Base-by-base conservation (phyloP, 2,797 vertebrate genomes). In the Scleropages formosus region DNA sequence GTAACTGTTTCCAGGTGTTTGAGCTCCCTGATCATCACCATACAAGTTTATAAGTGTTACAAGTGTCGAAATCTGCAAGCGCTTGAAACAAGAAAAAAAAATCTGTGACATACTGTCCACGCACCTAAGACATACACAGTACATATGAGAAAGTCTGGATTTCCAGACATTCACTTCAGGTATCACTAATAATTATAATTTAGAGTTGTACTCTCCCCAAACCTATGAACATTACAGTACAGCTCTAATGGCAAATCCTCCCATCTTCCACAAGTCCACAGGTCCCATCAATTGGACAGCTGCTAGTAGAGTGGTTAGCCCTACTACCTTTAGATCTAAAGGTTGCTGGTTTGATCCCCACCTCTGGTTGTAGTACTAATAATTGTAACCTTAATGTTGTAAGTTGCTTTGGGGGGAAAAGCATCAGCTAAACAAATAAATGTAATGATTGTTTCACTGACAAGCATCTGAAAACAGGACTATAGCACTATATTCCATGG, bases 51-150 rank as follows among this genome's bases (percentile, higher is more conserved):
- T 69, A 47, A 7, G 20, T 56, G 56, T 24, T 1, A 11, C 2
- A 12, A 56, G 2, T 1, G 11, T 18, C 18, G 6, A 71, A 53
- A 71, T 16, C 13, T 61, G 31, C 56, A 20, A n/a, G 26, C 59
- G 51, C 24, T n/a, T 31, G 53, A 72, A 46, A 59, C 20, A 46
- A 26, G 53, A 72, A 53, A 61, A 59, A 46, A n/a, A 70, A 59
- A 51, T 72, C 68, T 69, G 22, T 69, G 12, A 56, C 2, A 56
- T 2, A 12, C 53, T 56, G 53, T 56, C 53, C 53, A 56, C 12
- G 9, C 53, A 56, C 2, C 53, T 56, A 11, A 11, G 39, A 6
- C 6, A 2, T 11, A 56, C 56, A 18, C 53, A 18, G 18, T 56
- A 9, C 1, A 18, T 56, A 56, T 18, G 56, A 18, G 18, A 12